These are phyloP conservation scores for Heliconius hewitsoni DNA, from an alignment of 1,140 invertebrate genomes.

Conservation along the genomic window DNA sequence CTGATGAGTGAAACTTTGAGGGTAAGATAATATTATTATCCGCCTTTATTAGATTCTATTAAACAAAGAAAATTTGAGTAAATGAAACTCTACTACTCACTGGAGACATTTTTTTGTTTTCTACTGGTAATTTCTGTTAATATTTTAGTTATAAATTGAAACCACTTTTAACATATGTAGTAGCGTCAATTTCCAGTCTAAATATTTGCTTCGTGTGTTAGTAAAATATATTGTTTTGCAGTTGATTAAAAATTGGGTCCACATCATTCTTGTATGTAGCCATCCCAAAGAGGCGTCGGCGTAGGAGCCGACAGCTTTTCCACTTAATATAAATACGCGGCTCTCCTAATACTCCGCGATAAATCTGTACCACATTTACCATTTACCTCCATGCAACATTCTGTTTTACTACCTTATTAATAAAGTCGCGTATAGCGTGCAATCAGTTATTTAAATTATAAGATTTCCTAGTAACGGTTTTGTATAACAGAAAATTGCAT, in stretches of 20 bases:
- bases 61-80: no score
- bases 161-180: no score
- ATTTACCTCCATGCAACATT: constrained; percentile 49
- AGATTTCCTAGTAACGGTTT: constrained; percentile 45
- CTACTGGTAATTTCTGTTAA: no score
- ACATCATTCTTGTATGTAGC: constrained; percentile 64
- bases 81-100: no score
- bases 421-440: constrained; percentile 58
- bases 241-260: constrained; percentile 18
- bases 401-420: constrained; percentile 58
- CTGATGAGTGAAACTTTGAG: background rate
- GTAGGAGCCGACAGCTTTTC: constrained; percentile 77
- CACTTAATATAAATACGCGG: constrained; percentile 79
- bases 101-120: no score
- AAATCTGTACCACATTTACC: constrained; percentile 61
- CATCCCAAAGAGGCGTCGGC: constrained; percentile 66
- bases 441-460: constrained; percentile 40
- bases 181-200: no score
- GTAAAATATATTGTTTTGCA: background rate
- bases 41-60: no score
- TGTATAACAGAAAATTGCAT: constrained; percentile 48
- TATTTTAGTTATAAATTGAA: no score
- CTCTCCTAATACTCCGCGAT: constrained; percentile 68
- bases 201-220: background rate
- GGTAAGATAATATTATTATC: background rate